phyloP scores from a whole-genome alignment of 2,797 vertebrate genomes.

The Nyctalus aviator region DNA sequence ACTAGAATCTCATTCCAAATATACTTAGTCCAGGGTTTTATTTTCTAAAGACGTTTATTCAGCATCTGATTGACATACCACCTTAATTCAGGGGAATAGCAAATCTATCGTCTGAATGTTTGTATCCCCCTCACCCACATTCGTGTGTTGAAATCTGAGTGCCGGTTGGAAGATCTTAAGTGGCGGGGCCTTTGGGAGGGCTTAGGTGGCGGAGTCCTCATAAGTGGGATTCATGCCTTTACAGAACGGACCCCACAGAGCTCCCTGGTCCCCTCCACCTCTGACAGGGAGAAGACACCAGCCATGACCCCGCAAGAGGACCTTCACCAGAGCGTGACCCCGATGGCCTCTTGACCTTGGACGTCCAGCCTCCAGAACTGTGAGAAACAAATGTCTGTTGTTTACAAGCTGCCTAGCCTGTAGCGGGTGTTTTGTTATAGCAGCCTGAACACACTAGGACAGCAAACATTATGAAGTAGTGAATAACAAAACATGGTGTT shows the following conservation, averaged over 20 bases:
- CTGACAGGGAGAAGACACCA: not conserved
- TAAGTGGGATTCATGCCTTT: not conserved
- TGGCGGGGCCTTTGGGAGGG: not conserved
- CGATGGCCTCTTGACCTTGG: too few species aligned
- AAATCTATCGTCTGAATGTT: not conserved
- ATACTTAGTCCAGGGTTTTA: not conserved
- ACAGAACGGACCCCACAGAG: not conserved
- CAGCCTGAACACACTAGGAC: not conserved
- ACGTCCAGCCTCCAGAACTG: not conserved
- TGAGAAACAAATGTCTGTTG: not conserved
- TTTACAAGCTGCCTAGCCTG: not conserved
- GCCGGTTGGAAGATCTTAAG: not conserved
- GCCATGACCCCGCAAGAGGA: not conserved
- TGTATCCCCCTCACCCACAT: not conserved
- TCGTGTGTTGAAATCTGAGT: not conserved
- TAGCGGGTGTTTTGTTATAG: not conserved
- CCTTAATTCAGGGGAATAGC: not conserved
- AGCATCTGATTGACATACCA: not conserved
- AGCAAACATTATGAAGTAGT: not conserved
- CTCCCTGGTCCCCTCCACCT: not conserved
- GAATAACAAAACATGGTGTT: not conserved
- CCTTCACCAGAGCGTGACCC: not conserved
- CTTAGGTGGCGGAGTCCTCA: not conserved
- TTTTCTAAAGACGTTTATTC: constrained; percentile 10
- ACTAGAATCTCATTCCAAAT: not conserved